Base-by-base conservation (phyloP, 2,888 invertebrate species). In the Spodoptera picta region DNA sequence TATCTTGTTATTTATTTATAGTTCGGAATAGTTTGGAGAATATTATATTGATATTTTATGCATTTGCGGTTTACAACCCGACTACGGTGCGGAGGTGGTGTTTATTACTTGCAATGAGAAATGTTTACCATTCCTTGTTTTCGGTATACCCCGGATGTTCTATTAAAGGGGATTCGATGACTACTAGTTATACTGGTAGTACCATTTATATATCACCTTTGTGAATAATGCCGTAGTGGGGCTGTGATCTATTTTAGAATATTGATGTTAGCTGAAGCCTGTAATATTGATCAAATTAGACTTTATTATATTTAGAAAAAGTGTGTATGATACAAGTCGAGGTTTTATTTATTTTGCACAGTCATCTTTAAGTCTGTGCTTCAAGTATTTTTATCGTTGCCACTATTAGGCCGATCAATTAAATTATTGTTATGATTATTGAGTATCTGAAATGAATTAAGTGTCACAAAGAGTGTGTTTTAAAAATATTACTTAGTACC, bases 1-100 rank as follows among this genome's bases (percentile, higher is more conserved):
- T 81, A 72, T 73, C 71, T 76, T 79, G 75, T 80, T 80, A 75
- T 77, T 75, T 81, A 79, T 77, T 81, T 72, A 57, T 76, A 73
- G 47, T 72, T 60, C 57, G 51, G 44, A 62, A 71, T 57, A 57
- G 48, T 60, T 68, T 60, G 50, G 68, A 45, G 41, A 68, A 65
- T 65, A 52, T 45, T 47, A 42, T 55, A 60, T 47, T 49, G 36
- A 53, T 66, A 70, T 49, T 56, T 45, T 45, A 55, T 49, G 51
- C 47, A 59, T 49, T 69, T 69, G 41, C 49, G 54, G 53, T 14
- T 69, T 52, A 44, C 9, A 51, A 55, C 54, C 50, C 36, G 31
- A 57, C 52, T 56, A 73, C 49, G 56, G 64, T 59, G 5, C 27
- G 27, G 27, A 3, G 24, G 27, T 47, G 36, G 36, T 36, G 36